These are phyloP conservation scores for Nesidiocoris tenuis DNA, from an alignment of 2,888 invertebrate genomes.

Conservation along the genomic window DNA sequence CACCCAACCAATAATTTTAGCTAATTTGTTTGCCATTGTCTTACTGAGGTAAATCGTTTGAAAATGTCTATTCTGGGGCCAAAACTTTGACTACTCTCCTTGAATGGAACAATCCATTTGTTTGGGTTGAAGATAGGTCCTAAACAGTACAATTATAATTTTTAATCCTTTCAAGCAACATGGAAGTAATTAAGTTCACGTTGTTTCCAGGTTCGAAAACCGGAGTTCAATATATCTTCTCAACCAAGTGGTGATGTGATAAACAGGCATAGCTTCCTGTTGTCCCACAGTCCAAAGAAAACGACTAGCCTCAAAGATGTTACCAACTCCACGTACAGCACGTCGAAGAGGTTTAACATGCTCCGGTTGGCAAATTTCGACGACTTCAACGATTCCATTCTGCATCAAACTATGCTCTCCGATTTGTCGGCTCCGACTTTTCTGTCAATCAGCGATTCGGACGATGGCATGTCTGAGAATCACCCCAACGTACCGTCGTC, in stretches of 20 bases:
- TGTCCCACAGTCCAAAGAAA: neutral
- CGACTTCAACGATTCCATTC: neutral
- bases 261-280: conserved; percentile 10
- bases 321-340: conserved; percentile 15
- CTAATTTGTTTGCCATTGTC: too few relatives aligned
- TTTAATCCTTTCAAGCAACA: too few relatives aligned
- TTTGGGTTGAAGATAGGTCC: too few relatives aligned
- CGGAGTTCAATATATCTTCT: conserved; percentile 29
- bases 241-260: conserved; percentile 32
- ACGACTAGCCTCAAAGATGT: conserved; percentile 29
- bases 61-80: too few relatives aligned
- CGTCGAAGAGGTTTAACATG: neutral
- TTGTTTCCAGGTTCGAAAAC: conserved; percentile 27
- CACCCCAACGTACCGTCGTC: conserved; percentile 1
- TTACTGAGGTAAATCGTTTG: too few relatives aligned
- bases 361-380: conserved; percentile 7
- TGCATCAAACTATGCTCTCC: conserved; percentile 25
- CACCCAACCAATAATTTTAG: too few relatives aligned
- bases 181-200: too few relatives aligned
- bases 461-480: conserved; percentile 35
- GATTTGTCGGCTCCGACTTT: conserved; percentile 20
- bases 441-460: conserved; percentile 27
- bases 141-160: too few relatives aligned
- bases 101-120: too few relatives aligned
- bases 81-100: too few relatives aligned